phyloP scores from a whole-genome alignment of 2,797 vertebrate species.

The Cygnus olor region DNA sequence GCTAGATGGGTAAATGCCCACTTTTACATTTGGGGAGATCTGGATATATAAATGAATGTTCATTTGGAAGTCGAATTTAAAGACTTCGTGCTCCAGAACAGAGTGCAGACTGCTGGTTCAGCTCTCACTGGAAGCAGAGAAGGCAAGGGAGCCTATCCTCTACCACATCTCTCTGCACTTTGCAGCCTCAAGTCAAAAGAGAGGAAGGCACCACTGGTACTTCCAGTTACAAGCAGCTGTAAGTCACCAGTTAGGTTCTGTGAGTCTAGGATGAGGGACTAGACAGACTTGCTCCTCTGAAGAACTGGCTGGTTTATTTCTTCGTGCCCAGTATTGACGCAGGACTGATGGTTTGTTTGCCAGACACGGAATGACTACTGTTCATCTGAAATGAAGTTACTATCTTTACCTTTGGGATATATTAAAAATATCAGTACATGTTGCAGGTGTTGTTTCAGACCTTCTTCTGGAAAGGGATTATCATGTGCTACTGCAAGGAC shows the following conservation, averaged over 20 bases:
- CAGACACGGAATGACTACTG: background rate
- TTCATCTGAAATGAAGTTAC: background rate
- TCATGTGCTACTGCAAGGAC: background rate
- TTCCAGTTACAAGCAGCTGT: background rate
- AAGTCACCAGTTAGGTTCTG: background rate
- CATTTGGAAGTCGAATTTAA: background rate
- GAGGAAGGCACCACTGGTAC: background rate
- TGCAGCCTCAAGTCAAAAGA: background rate
- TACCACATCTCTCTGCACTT: background rate
- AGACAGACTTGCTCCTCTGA: background rate
- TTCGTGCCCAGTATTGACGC: background rate
- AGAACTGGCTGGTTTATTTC: background rate
- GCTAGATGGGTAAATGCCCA: background rate
- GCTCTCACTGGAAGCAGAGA: background rate
- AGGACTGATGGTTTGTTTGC: background rate
- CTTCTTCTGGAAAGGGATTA: background rate
- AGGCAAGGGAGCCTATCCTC: background rate
- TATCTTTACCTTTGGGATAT: background rate
- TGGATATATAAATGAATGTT: background rate
- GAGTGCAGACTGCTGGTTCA: background rate
- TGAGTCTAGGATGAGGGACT: background rate
- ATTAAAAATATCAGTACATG: accelerated
- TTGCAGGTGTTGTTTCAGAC: background rate
- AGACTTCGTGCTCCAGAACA: background rate
- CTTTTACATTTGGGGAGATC: background rate